Base-by-base conservation (phyloP, 2,113 vertebrate genomes). In the Mormyrus lacerda region DNA sequence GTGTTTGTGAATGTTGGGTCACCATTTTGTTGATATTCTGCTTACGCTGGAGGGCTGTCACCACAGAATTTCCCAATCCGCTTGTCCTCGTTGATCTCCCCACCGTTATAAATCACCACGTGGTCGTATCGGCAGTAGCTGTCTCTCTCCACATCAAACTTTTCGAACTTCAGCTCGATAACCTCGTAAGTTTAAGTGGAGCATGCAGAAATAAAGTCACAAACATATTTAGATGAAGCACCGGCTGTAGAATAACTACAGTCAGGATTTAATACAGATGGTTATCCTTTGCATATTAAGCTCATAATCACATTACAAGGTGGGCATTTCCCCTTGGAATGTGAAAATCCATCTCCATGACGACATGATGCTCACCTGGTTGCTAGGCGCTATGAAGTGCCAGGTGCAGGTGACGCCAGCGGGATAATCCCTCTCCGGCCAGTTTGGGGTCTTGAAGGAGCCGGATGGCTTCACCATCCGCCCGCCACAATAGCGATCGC, bases 131-230 rank as follows among this genome's bases (percentile, higher is more conserved):
- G 95, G 92, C 97, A 97, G 91, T 97, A 96, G 93, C 95, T 97
- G 90, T 97, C 97, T 50, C 96, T 95, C 88, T 97, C 97, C 83
- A 97, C 95, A 39, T 97, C 97, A 93, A 97, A 97, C 91, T 97
- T 97, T 93, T 97, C 97, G 4, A 97, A 97, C 89, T 93, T 96
- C 89, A 97, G 87, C 87, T 97, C 96, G 93, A 97, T 97, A 51
- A 93, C 91, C 93, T 94, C 31, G n/a, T 24, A 61, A 17, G 5
- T 39, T 58, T 7, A 15, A 76, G 79, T 42, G 53, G 48, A 83
- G 39, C 4, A 27, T 24, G 19, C 3, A 17, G 17, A n/a, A 58
- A 45, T 45, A 44, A 47, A 58, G 21, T n/a, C 15, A 61, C 35
- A 76, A 76, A 87, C 19, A 21, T 87, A 53, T 35, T 35, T 53